These are phyloP conservation scores for Melieria crassipennis DNA, from an alignment of 2,888 invertebrate genomes.

Conservation along the genomic window DNA sequence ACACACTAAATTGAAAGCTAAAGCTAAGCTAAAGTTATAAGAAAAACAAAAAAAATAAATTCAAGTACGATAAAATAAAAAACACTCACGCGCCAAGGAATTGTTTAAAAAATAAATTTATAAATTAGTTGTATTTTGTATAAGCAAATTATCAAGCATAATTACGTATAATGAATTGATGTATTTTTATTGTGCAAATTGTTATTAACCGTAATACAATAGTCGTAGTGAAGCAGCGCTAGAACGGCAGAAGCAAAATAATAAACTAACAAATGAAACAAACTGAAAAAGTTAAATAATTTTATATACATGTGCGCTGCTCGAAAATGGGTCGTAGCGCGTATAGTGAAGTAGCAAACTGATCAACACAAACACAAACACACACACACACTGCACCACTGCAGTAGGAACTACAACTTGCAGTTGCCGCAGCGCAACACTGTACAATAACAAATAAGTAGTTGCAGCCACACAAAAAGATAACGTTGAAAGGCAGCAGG, in stretches of 20 bases:
- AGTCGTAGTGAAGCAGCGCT: not conserved
- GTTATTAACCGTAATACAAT: not conserved
- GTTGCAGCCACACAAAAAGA: too few species aligned
- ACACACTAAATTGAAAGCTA: too few species aligned
- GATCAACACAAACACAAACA: too few species aligned
- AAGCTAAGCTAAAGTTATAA: conserved; percentile 8
- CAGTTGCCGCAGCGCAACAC: too few species aligned
- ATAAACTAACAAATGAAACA: not conserved
- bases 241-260: not conserved
- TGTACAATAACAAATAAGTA: too few species aligned
- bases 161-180: conserved; percentile 5
- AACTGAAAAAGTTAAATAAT: too few species aligned
- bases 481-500: too few species aligned
- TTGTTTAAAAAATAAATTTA: conserved; percentile 52
- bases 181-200: not conserved
- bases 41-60: conserved; percentile 38
- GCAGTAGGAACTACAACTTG: too few species aligned
- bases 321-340: too few species aligned
- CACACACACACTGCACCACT: too few species aligned
- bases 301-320: too few species aligned
- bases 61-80: conserved; percentile 12
- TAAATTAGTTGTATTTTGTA: conserved; percentile 22
- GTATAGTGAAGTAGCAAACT: too few species aligned
- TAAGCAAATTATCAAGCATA: conserved; percentile 13
- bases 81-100: conserved; percentile 60